Base-by-base conservation (phyloP, 2,113 vertebrate species). In the Grammatotria lemairii region DNA sequence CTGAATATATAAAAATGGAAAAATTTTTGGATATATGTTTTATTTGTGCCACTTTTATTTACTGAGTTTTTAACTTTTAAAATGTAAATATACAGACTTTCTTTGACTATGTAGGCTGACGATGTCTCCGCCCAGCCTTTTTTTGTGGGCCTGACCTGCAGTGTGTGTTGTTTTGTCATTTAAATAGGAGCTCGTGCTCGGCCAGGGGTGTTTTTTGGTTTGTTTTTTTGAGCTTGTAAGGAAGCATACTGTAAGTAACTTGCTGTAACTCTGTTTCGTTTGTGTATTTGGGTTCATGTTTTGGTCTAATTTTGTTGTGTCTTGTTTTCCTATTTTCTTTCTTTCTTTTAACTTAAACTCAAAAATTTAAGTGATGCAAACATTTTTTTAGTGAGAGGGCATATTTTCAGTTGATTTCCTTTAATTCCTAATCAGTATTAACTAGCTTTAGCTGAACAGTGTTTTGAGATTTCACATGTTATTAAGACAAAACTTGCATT, bases 1-100 rank as follows among this genome's bases (percentile, higher is more conserved):
- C 60, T 35, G 60, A 65, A 63, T 63, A 35, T 75, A 28, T 75
- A 40, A 47, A 75, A 47, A 47, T 19, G 68, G 42, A 10, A 16
- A 0, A 4, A 0, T 0, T 2, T 47, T 28, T 19, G 68, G 2
- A 11, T 75, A 10, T 26, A 73, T 73, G 68, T 45, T 75, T 16
- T 26, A 70, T 26, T 42, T 70, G 12, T 4, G 1, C 13, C 65
- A 45, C n/a, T 26, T 42, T 73, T 73, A 47, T 75, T 26, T 47
- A 75, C 9, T 11, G 9, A 6, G 5, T 73, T 73, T 45, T 45
- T 45, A 73, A 45, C 21, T 17, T 73, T 73, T 9, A 17, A 7
- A 73, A 26, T 73, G 40, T 45, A 73, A 45, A 45, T 38, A n/a
- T 38, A 10, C 33, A 26, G 68, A 4, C 21, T 73, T 45, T 45